phyloP scores from a whole-genome alignment of 2,888 invertebrate genomes.

The Chrysomela aeneicollis region DNA sequence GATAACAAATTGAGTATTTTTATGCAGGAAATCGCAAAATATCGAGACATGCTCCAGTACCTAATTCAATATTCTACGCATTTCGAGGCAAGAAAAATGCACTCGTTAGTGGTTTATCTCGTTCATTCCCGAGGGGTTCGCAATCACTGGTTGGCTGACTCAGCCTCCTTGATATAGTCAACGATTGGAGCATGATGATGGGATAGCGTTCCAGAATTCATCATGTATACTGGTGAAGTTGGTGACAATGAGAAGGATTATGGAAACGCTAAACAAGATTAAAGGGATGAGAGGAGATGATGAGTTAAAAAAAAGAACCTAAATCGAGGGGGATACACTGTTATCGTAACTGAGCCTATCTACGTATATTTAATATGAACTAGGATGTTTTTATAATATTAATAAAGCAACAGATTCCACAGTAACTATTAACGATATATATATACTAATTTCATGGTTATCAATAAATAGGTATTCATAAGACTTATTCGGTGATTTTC shows the following conservation, averaged over 20 bases:
- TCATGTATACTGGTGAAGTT: constrained; percentile 31
- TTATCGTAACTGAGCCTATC: too few species aligned
- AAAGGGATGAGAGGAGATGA: neutral
- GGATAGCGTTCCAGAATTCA: constrained; percentile 49
- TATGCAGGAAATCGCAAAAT: neutral
- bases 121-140: constrained; percentile 44
- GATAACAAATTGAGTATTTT: too few species aligned
- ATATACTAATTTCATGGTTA: too few species aligned
- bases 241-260: constrained; percentile 6
- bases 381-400: too few species aligned
- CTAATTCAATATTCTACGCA: constrained; percentile 42
- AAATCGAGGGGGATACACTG: too few species aligned
- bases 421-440: too few species aligned
- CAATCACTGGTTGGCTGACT: constrained; percentile 3
- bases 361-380: too few species aligned
- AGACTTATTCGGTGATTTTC: too few species aligned
- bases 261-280: neutral
- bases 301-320: neutral
- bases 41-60: constrained; percentile 21
- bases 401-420: too few species aligned
- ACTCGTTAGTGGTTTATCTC: constrained; percentile 50
- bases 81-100: constrained; percentile 46
- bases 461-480: too few species aligned
- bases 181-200: constrained; percentile 26
- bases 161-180: constrained; percentile 8